Evolutionary conservation across 2,797 vertebrate species (phyloP).

Genomic region (Dallia pectoralis): DNA sequence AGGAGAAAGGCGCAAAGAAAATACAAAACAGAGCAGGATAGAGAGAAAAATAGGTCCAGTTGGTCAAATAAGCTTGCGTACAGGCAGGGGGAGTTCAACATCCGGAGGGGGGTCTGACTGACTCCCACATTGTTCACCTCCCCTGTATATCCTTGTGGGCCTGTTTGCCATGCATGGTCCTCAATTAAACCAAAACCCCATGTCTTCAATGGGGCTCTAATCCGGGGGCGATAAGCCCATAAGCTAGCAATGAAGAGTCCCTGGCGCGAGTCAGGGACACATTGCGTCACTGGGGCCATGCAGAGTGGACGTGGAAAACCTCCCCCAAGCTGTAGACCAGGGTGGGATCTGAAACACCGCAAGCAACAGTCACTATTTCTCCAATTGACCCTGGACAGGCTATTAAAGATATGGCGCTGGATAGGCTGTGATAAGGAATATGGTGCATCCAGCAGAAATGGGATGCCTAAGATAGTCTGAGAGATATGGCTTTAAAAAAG

Average conservation of each 20-base stretch:
- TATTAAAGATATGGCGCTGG: conserved; percentile 64
- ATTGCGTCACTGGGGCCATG: conserved; percentile 50
- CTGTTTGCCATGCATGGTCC: conserved; percentile 51
- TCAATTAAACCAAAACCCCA: conserved; percentile 54
- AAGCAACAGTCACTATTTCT: conserved; percentile 53
- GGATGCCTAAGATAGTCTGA: conserved; percentile 70
- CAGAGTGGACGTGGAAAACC: conserved; percentile 44
- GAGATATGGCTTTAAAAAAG: conserved; percentile 57
- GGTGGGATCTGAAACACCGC: conserved; percentile 67
- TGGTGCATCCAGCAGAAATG: conserved; percentile 62
- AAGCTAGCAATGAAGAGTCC: conserved; percentile 50
- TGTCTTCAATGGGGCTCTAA: conserved; percentile 62
- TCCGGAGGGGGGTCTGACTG: conserved; percentile 23
- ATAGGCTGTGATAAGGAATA: conserved; percentile 66
- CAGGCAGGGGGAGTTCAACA: not conserved
- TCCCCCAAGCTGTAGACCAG: conserved; percentile 54
- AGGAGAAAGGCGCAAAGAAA: not conserved
- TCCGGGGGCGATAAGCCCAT: conserved; percentile 67
- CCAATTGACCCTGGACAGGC: conserved; percentile 60
- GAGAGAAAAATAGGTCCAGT: not conserved
- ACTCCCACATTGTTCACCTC: conserved; percentile 27
- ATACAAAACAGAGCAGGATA: not conserved
- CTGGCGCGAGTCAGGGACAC: conserved; percentile 44
- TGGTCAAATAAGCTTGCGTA: not conserved
- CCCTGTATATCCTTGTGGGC: conserved; percentile 34